A percentile compares a stretch with the other conserved stretches of the same genome.
Conservation (phyloP, 2,888 invertebrate species). For the Orchesella flavescens region DNA sequence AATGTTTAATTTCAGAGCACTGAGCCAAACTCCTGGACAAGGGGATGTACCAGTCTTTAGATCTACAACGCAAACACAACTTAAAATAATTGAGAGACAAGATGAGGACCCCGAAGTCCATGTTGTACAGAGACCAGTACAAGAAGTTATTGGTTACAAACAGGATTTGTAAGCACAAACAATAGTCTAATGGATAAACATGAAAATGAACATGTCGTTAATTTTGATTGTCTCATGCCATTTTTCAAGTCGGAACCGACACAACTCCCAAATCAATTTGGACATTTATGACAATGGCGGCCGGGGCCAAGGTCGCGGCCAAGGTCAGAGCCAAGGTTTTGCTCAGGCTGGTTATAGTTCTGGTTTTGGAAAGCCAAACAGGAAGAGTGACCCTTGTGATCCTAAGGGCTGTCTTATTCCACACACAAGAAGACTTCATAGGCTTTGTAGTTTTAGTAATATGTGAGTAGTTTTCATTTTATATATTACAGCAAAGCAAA, state of each 20-base stretch:
- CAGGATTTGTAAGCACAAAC: background rate
- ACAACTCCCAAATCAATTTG: background rate
- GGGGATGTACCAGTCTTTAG: constrained; percentile 10
- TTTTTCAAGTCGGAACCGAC: background rate
- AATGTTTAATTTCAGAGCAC: too few species aligned
- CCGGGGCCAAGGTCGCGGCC: background rate
- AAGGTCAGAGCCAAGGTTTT: background rate
- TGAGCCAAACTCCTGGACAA: background rate
- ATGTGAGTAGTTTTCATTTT: background rate
- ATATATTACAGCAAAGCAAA: too few species aligned
- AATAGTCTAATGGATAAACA: too few species aligned
- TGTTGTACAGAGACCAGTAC: constrained; percentile 40
- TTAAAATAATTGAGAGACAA: constrained; percentile 35
- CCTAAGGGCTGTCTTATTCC: background rate
- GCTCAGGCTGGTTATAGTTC: too few species aligned
- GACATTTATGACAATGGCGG: background rate
- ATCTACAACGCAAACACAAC: constrained; percentile 30
- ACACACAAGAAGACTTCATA: constrained; percentile 21
- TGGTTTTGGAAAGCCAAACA: background rate
- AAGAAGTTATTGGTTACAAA: constrained; percentile 27
- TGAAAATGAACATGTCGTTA: background rate
- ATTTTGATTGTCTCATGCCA: background rate
- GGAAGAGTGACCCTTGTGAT: background rate
- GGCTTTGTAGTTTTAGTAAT: constrained; percentile 41
- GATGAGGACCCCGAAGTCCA: constrained; percentile 23